Percentiles rank a stretch among this genome's conserved stretches.
phyloP scores from a whole-genome alignment of 2,113 vertebrate species.

The Chaenocephalus aceratus region DNA sequence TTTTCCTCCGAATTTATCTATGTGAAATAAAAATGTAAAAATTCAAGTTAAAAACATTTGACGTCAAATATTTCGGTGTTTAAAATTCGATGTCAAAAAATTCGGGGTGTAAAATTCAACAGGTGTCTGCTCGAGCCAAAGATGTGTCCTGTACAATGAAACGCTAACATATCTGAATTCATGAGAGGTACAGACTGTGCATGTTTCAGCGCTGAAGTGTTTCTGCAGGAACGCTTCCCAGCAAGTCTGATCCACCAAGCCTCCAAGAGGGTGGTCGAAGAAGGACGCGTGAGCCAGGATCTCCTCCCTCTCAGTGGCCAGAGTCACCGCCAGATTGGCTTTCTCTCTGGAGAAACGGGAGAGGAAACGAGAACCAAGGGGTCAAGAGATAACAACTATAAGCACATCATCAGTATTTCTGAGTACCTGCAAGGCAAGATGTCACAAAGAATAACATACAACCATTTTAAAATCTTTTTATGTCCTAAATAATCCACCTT shows the following conservation, averaged over 20 bases:
- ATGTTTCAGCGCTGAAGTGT: constrained; percentile 76
- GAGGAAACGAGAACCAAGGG: background rate
- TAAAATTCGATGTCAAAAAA: no score
- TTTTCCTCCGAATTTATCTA: no score
- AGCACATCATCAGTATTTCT: no score
- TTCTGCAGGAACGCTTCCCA: constrained; percentile 87
- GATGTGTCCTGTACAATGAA: background rate
- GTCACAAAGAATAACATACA: no score
- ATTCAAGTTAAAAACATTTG: no score
- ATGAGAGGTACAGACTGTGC: constrained; percentile 85
- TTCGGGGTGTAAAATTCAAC: no score
- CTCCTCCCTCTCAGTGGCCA: constrained; percentile 83
- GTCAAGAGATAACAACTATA: accelerated
- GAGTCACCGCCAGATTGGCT: constrained; percentile 90
- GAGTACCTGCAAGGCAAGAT: background rate
- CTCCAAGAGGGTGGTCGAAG: constrained; percentile 89
- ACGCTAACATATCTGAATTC: background rate
- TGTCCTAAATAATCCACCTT: no score
- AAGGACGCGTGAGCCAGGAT: constrained; percentile 90
- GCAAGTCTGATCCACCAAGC: constrained; percentile 81
- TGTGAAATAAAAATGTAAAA: no score
- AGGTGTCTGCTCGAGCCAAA: background rate
- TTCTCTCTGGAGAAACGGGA: constrained; percentile 87
- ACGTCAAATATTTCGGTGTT: no score
- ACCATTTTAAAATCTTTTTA: no score